Conservation (phyloP, 2,797 vertebrate genomes). For the Margarornis squamiger region DNA sequence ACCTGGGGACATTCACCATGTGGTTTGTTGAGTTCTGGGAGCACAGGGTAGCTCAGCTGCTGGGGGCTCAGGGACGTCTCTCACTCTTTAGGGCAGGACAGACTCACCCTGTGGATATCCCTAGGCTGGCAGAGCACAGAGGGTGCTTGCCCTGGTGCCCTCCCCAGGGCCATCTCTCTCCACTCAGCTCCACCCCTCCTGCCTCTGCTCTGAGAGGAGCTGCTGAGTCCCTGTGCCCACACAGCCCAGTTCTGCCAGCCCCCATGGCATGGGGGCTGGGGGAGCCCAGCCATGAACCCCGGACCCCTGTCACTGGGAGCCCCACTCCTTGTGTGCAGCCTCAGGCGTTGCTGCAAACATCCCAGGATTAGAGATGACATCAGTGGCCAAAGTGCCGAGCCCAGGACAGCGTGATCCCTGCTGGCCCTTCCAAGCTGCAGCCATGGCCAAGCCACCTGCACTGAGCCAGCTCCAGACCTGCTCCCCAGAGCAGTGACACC, state of each 20-base stretch:
- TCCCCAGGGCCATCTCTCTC: neutral
- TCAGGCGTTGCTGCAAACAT: neutral
- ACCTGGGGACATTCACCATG: rapidly evolving
- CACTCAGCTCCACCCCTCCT: neutral
- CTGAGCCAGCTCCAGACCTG: neutral
- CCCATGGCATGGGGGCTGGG: rapidly evolving
- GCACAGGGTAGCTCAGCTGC: rapidly evolving
- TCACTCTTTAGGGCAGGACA: neutral
- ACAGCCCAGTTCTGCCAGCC: rapidly evolving
- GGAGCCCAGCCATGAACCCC: rapidly evolving
- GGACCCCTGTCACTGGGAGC: rapidly evolving
- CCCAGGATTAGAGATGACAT: neutral
- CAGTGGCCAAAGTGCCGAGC: neutral
- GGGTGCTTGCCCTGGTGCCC: neutral
- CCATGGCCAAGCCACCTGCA: neutral
- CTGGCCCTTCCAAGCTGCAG: neutral
- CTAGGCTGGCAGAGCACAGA: neutral
- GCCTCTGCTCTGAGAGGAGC: neutral
- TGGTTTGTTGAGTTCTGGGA: neutral
- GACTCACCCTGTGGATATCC: rapidly evolving
- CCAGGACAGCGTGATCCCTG: neutral
- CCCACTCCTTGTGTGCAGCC: rapidly evolving
- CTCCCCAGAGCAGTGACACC: neutral
- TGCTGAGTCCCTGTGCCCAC: rapidly evolving
- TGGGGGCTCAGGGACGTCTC: rapidly evolving